Evolutionary conservation across 2,888 invertebrate genomes (phyloP).

Genomic region (Eristalinus sepulchralis): DNA sequence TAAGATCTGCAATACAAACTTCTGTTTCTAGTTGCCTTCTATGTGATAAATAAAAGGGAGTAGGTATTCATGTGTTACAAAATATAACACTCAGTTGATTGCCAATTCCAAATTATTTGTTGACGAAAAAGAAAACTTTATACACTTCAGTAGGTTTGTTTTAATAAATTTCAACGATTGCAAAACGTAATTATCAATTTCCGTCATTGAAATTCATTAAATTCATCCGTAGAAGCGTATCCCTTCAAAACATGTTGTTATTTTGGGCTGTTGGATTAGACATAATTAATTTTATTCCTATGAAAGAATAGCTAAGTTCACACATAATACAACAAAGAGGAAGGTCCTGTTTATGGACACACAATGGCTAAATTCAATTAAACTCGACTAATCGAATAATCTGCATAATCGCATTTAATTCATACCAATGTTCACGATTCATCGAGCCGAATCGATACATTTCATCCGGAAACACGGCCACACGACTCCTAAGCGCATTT

Average conservation of each 20-base stretch:
- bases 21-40: too few species aligned
- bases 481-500: not conserved
- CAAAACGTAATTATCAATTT: not conserved
- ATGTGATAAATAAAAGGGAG: too few species aligned
- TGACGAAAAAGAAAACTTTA: not conserved
- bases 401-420: slow-evolving; percentile 34
- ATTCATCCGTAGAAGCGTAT: not conserved
- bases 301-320: slow-evolving; percentile 17
- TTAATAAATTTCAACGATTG: not conserved
- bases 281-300: slow-evolving; percentile 31
- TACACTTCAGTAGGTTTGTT: not conserved
- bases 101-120: too few species aligned
- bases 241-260: not conserved
- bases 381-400: slow-evolving; percentile 37
- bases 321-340: not conserved
- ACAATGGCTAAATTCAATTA: slow-evolving; percentile 29
- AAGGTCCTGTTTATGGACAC: not conserved
- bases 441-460: slow-evolving; percentile 35
- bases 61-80: too few species aligned
- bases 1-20: too few species aligned
- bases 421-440: slow-evolving; percentile 31
- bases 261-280: slow-evolving; percentile 1
- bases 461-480: not conserved
- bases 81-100: too few species aligned
- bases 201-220: not conserved